Evolutionary conservation across 2,797 vertebrate species (phyloP).

Genomic region (Discoglossus pictus): DNA sequence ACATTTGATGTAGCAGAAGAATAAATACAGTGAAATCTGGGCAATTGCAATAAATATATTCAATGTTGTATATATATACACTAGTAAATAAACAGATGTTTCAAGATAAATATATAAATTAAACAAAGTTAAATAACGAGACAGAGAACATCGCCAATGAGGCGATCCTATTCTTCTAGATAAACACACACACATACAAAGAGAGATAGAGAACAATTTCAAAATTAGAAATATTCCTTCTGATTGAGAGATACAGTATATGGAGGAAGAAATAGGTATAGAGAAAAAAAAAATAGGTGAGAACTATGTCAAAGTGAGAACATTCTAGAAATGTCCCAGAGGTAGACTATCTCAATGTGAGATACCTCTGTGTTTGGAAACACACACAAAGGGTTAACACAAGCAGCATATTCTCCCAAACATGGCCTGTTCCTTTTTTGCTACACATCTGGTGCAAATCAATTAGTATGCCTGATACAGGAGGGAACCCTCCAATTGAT

Average conservation of each 20-base stretch:
- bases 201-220: too few relatives aligned
- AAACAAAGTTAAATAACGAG: too few relatives aligned
- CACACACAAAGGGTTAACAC: background rate
- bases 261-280: too few relatives aligned
- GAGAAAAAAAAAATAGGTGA: too few relatives aligned
- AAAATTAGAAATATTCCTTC: too few relatives aligned
- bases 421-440: background rate
- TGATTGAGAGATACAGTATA: too few relatives aligned
- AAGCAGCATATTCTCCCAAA: background rate
- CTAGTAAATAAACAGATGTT: background rate
- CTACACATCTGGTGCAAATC: background rate
- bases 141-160: too few relatives aligned
- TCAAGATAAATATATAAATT: background rate
- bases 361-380: background rate
- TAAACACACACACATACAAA: too few relatives aligned
- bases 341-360: too few relatives aligned
- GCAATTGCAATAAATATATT: background rate
- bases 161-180: too few relatives aligned
- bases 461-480: slow-evolving; percentile 11
- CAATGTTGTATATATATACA: background rate
- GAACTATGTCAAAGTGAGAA: too few relatives aligned
- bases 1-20: background rate
- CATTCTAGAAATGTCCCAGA: too few relatives aligned
- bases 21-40: background rate
- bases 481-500: background rate